Conservation (phyloP, 2,113 vertebrate genomes). For the Pontoporia blainvillei region DNA sequence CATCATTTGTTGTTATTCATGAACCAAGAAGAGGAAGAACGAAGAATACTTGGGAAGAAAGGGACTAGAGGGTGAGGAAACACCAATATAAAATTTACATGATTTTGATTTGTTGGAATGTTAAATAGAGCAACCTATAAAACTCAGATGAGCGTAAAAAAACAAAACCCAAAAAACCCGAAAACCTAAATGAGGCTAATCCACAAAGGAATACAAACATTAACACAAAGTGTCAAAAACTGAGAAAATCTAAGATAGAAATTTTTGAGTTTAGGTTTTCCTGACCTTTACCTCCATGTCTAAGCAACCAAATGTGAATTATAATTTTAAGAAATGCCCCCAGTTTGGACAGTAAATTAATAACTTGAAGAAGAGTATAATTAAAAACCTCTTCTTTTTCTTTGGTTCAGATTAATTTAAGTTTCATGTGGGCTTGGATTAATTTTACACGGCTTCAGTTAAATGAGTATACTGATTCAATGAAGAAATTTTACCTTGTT, state of each 20-base stretch:
- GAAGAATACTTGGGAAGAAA: background rate
- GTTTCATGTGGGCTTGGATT: background rate
- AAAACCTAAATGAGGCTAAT: background rate
- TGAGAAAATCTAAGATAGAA: background rate
- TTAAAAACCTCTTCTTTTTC: background rate
- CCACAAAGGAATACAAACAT: background rate
- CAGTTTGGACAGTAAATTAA: background rate
- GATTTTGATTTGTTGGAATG: background rate
- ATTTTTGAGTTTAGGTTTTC: background rate
- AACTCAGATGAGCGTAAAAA: background rate
- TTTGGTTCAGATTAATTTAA: background rate
- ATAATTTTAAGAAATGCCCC: background rate
- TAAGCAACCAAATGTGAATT: background rate
- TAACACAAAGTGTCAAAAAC: background rate
- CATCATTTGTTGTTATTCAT: background rate
- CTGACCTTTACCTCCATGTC: background rate
- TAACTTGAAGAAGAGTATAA: background rate
- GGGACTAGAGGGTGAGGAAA: background rate
- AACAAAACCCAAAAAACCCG: background rate
- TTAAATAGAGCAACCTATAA: background rate
- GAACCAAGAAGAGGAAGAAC: background rate
- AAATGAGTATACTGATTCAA: background rate
- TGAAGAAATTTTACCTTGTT: background rate
- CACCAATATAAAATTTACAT: background rate
- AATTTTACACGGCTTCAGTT: background rate